Evolutionary conservation across 2,797 vertebrate genomes (phyloP), one percentile per base, ranked within the genome.

Genomic region (Psittacula derbiana): DNA sequence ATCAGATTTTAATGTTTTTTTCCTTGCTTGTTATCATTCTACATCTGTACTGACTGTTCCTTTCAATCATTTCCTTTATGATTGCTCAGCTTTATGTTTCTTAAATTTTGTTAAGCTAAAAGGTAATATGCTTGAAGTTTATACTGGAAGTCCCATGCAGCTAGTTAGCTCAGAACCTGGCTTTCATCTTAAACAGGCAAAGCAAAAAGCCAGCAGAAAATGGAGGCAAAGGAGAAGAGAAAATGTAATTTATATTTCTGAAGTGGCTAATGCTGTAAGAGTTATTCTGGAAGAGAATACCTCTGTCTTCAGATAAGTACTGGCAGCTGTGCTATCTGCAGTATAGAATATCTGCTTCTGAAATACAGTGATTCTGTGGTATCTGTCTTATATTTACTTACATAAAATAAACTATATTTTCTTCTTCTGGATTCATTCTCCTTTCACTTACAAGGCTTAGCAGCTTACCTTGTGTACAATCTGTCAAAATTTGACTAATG

Each of bases 31-130:
- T 89, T 73, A 82, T 95, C 88, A 88, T 96, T 96, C 69, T 96
- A 64, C 87, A 80, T 96, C 86, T 92, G 74, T 95, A 95, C 86
- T 65, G 86, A 94, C 66, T 96, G 87, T 96, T 96, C 79, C 65
- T 97, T 97, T 97, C 96, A 97, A 79, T 97, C 66, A 93, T 95
- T 97, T 93, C 38, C 62, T 96, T 97, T 97, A 92, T 96, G 90
- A 96, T 91, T 96, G 80, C 80, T 96, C 92, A 90, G 81, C 83
- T 97, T 97, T 93, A 62, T 91, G 62, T 93, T 95, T 94, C 55
- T 70, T 97, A 47, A 89, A 88, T 95, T 97, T 97, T 91, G 86
- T 93, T 84, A 96, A 80, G 69, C 79, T 91, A 90, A 97, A 97
- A 96, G 79, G 16, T 85, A 94, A 94, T 80, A 64, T 76, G 58